These are phyloP conservation scores for Pantherophis guttatus DNA, from an alignment of 2,113 vertebrate genomes.

Conservation along the genomic window DNA sequence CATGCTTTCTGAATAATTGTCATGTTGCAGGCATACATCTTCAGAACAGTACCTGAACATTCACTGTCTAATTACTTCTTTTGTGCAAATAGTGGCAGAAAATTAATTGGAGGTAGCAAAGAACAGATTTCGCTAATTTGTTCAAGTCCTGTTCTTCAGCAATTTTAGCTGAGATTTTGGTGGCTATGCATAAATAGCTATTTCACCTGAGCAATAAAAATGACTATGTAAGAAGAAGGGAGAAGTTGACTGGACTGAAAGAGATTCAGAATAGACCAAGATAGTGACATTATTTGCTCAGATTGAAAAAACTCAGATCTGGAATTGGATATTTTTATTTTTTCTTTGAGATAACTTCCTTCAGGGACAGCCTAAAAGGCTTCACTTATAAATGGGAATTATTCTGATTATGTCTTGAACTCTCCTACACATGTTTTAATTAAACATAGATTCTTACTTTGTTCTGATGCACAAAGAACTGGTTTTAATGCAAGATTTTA, in stretches of 20 bases:
- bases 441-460: background rate
- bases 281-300: background rate
- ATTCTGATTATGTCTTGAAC: background rate
- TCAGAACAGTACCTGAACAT: background rate
- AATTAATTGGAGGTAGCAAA: background rate
- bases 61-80: background rate
- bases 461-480: background rate
- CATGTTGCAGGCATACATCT: background rate
- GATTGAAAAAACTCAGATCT: background rate
- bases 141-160: background rate
- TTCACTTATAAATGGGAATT: background rate
- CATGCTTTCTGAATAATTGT: background rate
- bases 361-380: background rate
- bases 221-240: background rate
- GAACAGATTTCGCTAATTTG: background rate
- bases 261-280: background rate
- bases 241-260: background rate
- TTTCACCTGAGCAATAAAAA: background rate
- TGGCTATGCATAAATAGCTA: background rate
- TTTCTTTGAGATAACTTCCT: background rate
- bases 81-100: background rate
- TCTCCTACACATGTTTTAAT: background rate
- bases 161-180: background rate
- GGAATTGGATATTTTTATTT: background rate
- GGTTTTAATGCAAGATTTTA: background rate